Evolutionary conservation across 2,797 vertebrate species (phyloP).

Genomic region (Avahi laniger): DNA sequence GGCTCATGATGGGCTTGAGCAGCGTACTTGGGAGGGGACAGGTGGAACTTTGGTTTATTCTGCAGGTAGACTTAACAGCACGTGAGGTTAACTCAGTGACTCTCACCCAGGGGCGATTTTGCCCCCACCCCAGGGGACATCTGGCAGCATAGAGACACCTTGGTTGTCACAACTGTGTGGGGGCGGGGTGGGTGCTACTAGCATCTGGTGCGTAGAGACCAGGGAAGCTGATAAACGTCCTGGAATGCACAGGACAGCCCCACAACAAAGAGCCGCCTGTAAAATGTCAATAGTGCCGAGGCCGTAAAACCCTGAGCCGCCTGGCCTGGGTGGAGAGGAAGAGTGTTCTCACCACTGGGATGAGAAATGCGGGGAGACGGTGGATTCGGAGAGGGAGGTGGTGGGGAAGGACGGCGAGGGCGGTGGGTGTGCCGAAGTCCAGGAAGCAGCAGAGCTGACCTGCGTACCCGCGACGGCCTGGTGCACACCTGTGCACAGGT

Average conservation of each 20-base stretch:
- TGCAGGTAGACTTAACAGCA: too few relatives aligned
- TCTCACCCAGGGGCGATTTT: too few relatives aligned
- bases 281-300: not conserved
- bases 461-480: not conserved
- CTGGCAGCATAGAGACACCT: not conserved
- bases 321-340: not conserved
- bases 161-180: not conserved
- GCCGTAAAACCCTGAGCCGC: not conserved
- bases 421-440: not conserved
- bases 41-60: too few relatives aligned
- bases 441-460: not conserved
- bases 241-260: not conserved
- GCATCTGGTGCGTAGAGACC: not conserved
- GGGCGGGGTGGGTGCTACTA: not conserved
- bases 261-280: not conserved
- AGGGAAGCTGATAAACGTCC: not conserved
- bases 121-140: not conserved
- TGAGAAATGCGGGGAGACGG: rapidly evolving
- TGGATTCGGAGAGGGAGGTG: not conserved
- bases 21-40: rapidly evolving
- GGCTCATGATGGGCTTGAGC: not conserved
- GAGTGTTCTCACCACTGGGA: rapidly evolving
- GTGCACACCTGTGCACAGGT: not conserved
- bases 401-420: rapidly evolving
- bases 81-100: not conserved